phyloP scores from a whole-genome alignment of 1,140 invertebrate species.

The Dreissena rostriformis region DNA sequence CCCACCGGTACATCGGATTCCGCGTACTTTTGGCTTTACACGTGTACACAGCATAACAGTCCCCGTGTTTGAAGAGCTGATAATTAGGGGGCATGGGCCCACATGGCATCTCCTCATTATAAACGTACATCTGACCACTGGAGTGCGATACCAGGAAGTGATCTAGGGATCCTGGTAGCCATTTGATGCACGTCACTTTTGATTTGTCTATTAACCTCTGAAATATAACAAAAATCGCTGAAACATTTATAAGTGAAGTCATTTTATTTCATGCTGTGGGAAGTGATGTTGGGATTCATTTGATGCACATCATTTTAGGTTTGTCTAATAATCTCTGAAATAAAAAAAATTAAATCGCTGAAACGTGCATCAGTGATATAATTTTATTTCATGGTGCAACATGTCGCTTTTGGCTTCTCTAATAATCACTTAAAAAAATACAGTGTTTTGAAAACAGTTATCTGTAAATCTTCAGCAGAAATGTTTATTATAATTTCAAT shows the following conservation, averaged over 20 bases:
- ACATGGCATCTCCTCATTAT: constrained; percentile 97
- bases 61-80: constrained; percentile 97
- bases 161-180: constrained; percentile 96
- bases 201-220: constrained; percentile 99
- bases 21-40: constrained; percentile 98
- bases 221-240: constrained; percentile 49
- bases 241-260: too few species aligned
- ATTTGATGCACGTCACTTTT: constrained; percentile 98
- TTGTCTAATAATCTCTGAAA: constrained; percentile 97
- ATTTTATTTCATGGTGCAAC: too few species aligned
- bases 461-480: too few species aligned
- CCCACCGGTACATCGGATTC: constrained; percentile 92
- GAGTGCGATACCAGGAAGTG: constrained; percentile 96
- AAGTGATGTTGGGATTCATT: constrained; percentile 96
- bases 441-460: too few species aligned
- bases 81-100: constrained; percentile 92
- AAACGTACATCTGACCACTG: constrained; percentile 98
- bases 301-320: constrained; percentile 98
- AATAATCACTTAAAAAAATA: too few species aligned
- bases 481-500: too few species aligned
- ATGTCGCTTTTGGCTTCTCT: too few species aligned
- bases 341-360: constrained; percentile 39
- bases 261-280: constrained; percentile 63
- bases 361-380: too few species aligned
- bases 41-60: constrained; percentile 96